Evolutionary conservation across 2,113 vertebrate genomes (phyloP).

Genomic region (Alectura lathami): DNA sequence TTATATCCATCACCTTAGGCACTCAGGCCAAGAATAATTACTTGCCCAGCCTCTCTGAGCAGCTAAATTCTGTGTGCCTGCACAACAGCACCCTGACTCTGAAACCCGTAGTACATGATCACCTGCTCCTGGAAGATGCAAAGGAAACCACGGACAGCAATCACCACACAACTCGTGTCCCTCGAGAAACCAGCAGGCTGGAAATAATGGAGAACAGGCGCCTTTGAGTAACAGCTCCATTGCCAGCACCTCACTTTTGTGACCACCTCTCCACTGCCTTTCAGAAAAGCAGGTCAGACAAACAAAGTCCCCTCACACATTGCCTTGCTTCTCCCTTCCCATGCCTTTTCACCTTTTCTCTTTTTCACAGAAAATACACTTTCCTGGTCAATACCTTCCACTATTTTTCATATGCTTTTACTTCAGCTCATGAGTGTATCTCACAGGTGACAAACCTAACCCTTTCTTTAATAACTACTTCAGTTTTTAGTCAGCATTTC

Average conservation of each 20-base stretch:
- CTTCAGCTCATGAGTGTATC: not conserved
- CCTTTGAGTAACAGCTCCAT: not conserved
- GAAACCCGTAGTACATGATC: not conserved
- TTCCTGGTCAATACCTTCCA: not conserved
- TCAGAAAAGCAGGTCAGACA: not conserved
- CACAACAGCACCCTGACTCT: not conserved
- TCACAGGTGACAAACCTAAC: not conserved
- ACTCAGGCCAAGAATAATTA: not conserved
- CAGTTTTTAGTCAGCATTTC: not conserved
- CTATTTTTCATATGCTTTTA: not conserved
- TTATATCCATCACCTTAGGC: not conserved
- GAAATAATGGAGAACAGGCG: not conserved
- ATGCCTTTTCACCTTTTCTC: not conserved
- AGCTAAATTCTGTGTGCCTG: not conserved
- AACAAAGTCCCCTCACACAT: not conserved
- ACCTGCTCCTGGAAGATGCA: not conserved
- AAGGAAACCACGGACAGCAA: not conserved
- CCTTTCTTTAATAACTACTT: not conserved
- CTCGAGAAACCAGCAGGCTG: not conserved
- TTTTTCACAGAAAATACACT: not conserved
- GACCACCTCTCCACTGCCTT: not conserved
- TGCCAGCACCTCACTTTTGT: not conserved
- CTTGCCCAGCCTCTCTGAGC: not conserved
- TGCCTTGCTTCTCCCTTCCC: not conserved
- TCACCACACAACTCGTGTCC: not conserved